A percentile compares a stretch with the other conserved stretches of the same genome.
Conservation (phyloP, 2,797 vertebrate genomes). For the Benthosema pterotum region DNA sequence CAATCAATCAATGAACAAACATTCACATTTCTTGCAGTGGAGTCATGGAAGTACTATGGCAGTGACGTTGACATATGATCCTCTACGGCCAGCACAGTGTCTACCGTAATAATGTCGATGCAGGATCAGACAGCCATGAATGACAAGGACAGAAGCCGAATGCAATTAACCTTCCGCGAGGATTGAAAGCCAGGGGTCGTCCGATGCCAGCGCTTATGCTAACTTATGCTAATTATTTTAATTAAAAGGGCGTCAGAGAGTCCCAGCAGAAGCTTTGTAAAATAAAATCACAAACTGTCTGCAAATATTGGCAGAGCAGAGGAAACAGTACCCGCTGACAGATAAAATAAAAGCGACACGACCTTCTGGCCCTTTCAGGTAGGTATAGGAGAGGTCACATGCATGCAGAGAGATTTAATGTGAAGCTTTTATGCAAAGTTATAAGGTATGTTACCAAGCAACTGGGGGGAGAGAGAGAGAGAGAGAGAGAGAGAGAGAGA, state of each 20-base stretch:
- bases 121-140: no score
- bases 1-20: no score
- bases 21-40: no score
- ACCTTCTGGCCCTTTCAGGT: neutral
- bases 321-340: neutral
- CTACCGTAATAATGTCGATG: no score
- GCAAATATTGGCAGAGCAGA: neutral
- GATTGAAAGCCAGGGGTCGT: no score
- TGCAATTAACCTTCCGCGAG: no score
- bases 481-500: neutral
- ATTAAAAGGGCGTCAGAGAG: neutral
- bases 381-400: no score
- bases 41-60: no score
- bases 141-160: no score
- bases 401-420: neutral
- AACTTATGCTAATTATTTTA: neutral
- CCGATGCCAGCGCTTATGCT: no score
- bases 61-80: no score
- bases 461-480: slow-evolving; percentile 11
- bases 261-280: neutral
- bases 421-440: slow-evolving; percentile 3
- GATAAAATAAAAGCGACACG: slow-evolving; percentile 8
- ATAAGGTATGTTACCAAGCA: slow-evolving; percentile 39
- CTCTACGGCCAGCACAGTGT: no score
- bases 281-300: neutral